Evolutionary conservation across 2,797 vertebrate genomes (phyloP).

Genomic region (Trachops cirrhosus): DNA sequence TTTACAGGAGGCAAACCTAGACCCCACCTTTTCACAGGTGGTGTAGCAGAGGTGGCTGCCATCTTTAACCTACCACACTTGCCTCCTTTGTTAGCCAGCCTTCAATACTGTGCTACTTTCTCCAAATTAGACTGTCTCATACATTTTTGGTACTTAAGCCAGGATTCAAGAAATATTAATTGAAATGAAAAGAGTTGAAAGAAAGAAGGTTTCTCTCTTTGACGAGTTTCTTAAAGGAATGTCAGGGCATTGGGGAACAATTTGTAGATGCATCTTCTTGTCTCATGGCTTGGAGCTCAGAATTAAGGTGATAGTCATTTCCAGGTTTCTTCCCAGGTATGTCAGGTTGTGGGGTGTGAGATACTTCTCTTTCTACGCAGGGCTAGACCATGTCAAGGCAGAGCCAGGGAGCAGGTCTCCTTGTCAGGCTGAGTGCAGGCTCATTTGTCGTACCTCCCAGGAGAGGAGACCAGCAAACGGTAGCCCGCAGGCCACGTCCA

Average conservation of each 20-base stretch:
- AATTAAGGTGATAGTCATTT: neutral
- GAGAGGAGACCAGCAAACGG: neutral
- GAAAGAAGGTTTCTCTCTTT: neutral
- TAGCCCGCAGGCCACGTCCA: neutral
- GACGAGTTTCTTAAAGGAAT: neutral
- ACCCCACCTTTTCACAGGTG: neutral
- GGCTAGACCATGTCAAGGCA: neutral
- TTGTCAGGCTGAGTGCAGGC: neutral
- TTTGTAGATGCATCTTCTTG: neutral
- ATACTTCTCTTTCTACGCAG: neutral
- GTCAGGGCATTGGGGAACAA: neutral
- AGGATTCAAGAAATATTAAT: neutral
- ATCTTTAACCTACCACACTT: neutral
- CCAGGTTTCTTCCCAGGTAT: neutral
- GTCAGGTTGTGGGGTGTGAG: neutral
- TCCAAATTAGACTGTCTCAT: neutral
- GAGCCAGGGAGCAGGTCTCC: neutral
- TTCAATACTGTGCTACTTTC: neutral
- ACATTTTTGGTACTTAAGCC: neutral
- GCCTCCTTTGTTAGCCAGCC: neutral
- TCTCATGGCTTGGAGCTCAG: neutral
- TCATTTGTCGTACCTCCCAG: neutral
- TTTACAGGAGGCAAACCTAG: neutral
- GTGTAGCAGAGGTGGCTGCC: fast-evolving
- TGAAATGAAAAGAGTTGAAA: neutral